Evolutionary conservation across 1,140 invertebrate species (phyloP).

Genomic region (Drosophila serrata): DNA sequence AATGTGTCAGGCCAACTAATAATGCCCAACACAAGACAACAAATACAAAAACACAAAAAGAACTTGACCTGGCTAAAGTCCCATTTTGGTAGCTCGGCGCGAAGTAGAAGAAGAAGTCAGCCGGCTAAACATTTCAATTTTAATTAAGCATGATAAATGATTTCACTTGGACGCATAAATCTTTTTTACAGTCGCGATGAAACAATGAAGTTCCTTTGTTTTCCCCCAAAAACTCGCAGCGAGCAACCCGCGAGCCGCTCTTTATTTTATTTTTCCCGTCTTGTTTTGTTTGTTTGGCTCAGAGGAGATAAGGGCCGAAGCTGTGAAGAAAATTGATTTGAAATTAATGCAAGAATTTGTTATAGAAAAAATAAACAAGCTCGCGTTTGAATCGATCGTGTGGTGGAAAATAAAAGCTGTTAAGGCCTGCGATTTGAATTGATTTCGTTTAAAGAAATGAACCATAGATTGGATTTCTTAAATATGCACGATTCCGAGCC

Average conservation of each 20-base stretch:
- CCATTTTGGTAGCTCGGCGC: conserved; percentile 48
- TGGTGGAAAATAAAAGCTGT: conserved; percentile 68
- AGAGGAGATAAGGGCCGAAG: conserved; percentile 54
- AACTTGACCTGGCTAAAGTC: conserved; percentile 51
- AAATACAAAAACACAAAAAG: conserved; percentile 25
- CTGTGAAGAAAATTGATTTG: conserved; percentile 85
- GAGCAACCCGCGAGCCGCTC: conserved; percentile 20
- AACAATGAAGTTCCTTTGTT: conserved; percentile 83
- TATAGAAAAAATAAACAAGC: conserved; percentile 84
- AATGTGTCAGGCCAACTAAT: conserved; percentile 75
- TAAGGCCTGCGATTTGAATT: conserved; percentile 76
- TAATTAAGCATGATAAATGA: conserved; percentile 85
- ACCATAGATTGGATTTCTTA: conserved; percentile 47
- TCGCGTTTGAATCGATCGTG: conserved; percentile 73
- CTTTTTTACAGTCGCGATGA: conserved; percentile 82
- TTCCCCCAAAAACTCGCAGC: conserved; percentile 48
- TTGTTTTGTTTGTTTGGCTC: conserved; percentile 33
- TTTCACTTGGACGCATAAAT: conserved; percentile 84
- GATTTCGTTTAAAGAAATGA: conserved; percentile 79
- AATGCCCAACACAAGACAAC: conserved; percentile 49
- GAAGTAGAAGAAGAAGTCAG: conserved; percentile 60
- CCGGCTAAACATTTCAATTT: conserved; percentile 84
- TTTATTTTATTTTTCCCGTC: too few relatives aligned
- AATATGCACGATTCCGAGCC: conserved; percentile 43
- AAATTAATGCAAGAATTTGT: conserved; percentile 85